Evolutionary conservation across 2,113 vertebrate species (phyloP).

Genomic region (Thryonomys swinderianus): DNA sequence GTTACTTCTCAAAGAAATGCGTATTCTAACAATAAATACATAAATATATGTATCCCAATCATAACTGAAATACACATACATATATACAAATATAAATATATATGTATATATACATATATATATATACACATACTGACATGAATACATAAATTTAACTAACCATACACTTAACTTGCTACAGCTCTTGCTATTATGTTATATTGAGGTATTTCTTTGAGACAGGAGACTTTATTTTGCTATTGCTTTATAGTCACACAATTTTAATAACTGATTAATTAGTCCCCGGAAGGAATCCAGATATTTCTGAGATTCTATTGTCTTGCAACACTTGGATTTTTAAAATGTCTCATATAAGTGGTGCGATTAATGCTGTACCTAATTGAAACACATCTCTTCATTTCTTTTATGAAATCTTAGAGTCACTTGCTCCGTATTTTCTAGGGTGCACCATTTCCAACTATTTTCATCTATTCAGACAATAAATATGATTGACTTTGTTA

Average conservation of each 20-base stretch:
- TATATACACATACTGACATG: background rate
- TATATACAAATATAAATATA: slow-evolving; percentile 8
- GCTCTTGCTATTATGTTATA: slow-evolving; percentile 7
- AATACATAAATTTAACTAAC: slow-evolving; percentile 36
- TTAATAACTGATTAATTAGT: slow-evolving; percentile 79
- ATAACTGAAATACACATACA: slow-evolving; percentile 33
- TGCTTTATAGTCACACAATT: slow-evolving; percentile 68
- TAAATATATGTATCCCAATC: slow-evolving; percentile 60
- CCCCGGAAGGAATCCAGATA: slow-evolving; percentile 69
- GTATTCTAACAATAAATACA: slow-evolving; percentile 46
- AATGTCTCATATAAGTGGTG: slow-evolving; percentile 79
- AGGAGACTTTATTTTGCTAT: slow-evolving; percentile 51
- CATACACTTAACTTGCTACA: slow-evolving; percentile 48
- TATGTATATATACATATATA: background rate
- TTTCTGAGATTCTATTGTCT: slow-evolving; percentile 81
- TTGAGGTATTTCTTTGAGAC: slow-evolving; percentile 60
- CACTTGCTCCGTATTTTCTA: slow-evolving; percentile 79
- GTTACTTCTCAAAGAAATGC: slow-evolving; percentile 75
- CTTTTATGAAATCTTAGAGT: slow-evolving; percentile 83
- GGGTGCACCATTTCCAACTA: slow-evolving; percentile 84
- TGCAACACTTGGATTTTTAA: slow-evolving; percentile 83
- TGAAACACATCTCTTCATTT: slow-evolving; percentile 85
- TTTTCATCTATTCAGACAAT: slow-evolving; percentile 83
- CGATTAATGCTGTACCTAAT: slow-evolving; percentile 79
- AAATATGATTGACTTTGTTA: slow-evolving; percentile 74